Conservation (phyloP, 2,113 vertebrate genomes). For the Mugil cephalus region DNA sequence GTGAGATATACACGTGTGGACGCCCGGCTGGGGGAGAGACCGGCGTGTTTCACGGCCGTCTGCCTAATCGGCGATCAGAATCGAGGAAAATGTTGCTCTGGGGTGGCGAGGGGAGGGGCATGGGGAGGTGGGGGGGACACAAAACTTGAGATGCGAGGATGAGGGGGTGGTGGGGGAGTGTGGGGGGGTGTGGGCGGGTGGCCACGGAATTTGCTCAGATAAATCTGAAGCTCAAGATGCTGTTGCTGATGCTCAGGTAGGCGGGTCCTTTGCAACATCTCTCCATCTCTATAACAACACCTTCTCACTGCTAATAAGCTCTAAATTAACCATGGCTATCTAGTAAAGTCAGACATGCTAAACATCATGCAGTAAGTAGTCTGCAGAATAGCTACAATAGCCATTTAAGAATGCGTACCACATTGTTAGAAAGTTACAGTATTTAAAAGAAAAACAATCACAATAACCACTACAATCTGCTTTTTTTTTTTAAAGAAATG, state of each 20-base stretch:
- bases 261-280: slow-evolving; percentile 79
- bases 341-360: slow-evolving; percentile 71
- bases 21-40: slow-evolving; percentile 31
- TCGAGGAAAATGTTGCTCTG: slow-evolving; percentile 19
- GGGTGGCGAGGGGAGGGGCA: not conserved
- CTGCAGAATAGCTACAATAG: slow-evolving; percentile 43
- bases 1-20: slow-evolving; percentile 54
- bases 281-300: slow-evolving; percentile 75
- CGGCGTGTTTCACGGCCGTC: slow-evolving; percentile 22
- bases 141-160: not conserved
- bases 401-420: slow-evolving; percentile 48
- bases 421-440: slow-evolving; percentile 29
- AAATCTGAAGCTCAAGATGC: slow-evolving; percentile 61
- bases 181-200: not conserved
- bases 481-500: slow-evolving; percentile 25
- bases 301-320: slow-evolving; percentile 88
- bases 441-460: slow-evolving; percentile 13
- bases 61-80: slow-evolving; percentile 15
- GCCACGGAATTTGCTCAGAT: slow-evolving; percentile 32
- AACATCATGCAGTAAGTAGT: slow-evolving; percentile 70
- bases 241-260: slow-evolving; percentile 83
- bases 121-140: not conserved
- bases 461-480: too few species aligned
- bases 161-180: not conserved
- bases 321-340: slow-evolving; percentile 78